Evolutionary conservation across 35 echinoderm and acorn worm species (phyloP), one percentile per base, ranked within the genome.

Genomic region (Hemicentrotus pulcherrimus): DNA sequence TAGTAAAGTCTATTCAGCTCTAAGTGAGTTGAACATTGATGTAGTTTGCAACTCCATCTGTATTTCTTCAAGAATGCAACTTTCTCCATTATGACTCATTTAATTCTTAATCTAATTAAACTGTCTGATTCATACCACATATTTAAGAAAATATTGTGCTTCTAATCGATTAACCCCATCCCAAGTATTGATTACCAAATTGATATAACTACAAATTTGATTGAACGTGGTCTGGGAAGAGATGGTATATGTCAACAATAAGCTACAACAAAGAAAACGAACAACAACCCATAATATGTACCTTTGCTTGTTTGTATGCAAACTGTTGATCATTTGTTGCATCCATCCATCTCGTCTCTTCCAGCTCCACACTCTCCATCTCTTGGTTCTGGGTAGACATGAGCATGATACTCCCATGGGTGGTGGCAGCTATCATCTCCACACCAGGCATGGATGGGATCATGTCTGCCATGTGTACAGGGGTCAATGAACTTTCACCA

Each of bases 381-480:
- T 85, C 94, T 13, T 41, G 22, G 2, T 48, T 55, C 28, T 61
- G 55, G 12, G 78, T 46, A 28, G 78, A 94, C 94, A 87, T 88
- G 6, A 86, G 19, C 86, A 97, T 86, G 31, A 97, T 14, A 24
- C 95, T 97, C 47, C 97, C 97, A 95, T 97, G 95, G 47, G 55
- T 86, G 28, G 94, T 97, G 50, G 95, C 95, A 47, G 96, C 19
- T 55, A 97, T 48, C 18, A 97, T 94, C 65, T 97, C 97, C 47
- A 96, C 71, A 50, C 94, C 95, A 59, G 97, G 89, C 30, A 60
- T 95, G 15, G 18, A 86, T 7, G 95, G 94, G 46, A 96, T 47
- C 10, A 97, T 94, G 88, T 97, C 91, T 92, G 97, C 97, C 22
- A 95, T 46, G 32, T 96, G 61, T 28, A 97, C 71, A 32, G 94